Evolutionary conservation across 2,888 invertebrate genomes (phyloP).

Genomic region (Heliconius aoede): DNA sequence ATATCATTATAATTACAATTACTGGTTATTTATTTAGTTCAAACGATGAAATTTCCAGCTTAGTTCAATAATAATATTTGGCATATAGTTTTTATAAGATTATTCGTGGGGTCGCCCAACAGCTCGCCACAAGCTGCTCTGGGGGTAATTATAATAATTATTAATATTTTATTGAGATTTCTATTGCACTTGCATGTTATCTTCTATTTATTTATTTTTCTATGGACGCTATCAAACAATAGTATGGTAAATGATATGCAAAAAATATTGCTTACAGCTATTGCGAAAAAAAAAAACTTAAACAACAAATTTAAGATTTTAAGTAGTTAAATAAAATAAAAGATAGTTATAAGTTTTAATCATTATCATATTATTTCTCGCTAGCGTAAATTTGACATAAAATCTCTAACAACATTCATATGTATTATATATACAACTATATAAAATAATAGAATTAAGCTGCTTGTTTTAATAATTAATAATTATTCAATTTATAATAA

Average conservation of each 20-base stretch:
- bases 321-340: background rate
- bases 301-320: background rate
- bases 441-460: conserved; percentile 21
- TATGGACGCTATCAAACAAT: background rate
- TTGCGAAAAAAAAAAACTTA: background rate
- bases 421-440: conserved; percentile 22
- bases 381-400: conserved; percentile 22
- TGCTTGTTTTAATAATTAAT: conserved; percentile 19
- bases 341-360: background rate
- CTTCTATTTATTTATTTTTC: conserved; percentile 5
- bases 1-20: conserved; percentile 11
- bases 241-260: background rate
- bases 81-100: conserved; percentile 16
- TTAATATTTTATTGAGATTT: conserved; percentile 21
- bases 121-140: too few relatives aligned
- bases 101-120: too few relatives aligned
- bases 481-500: background rate
- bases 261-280: background rate
- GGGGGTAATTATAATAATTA: too few relatives aligned
- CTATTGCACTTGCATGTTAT: conserved; percentile 28
- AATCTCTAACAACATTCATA: conserved; percentile 17
- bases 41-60: conserved; percentile 17
- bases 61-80: conserved; percentile 31
- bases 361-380: background rate
- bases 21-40: conserved; percentile 18